A percentile compares a stretch with the other conserved stretches of the same genome.
phyloP scores from a whole-genome alignment of 2,797 vertebrate species.

The Avahi laniger region DNA sequence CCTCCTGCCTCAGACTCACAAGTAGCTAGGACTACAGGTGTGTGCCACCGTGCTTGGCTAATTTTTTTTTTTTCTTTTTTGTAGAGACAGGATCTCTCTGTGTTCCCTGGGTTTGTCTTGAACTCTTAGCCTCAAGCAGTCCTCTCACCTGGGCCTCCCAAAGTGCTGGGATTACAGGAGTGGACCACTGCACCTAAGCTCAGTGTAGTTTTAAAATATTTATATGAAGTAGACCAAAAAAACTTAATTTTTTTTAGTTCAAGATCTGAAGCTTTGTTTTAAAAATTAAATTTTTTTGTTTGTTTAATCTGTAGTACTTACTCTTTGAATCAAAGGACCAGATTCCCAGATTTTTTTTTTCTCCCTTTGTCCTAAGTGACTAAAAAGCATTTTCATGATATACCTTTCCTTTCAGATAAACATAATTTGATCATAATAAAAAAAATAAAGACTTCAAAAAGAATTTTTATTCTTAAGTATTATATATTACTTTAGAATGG shows the following conservation, averaged over 20 bases:
- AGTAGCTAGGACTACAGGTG: neutral
- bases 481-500: neutral
- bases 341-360: neutral
- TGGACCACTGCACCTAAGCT: neutral
- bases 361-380: neutral
- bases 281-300: neutral
- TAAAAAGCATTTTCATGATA: neutral
- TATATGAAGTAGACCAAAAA: neutral
- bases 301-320: neutral
- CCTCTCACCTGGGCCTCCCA: neutral
- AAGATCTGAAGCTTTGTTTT: neutral
- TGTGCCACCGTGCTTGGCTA: neutral
- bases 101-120: neutral
- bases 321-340: neutral
- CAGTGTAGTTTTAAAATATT: neutral
- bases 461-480: neutral
- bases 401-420: neutral
- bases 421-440: neutral
- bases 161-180: neutral
- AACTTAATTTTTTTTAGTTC: neutral
- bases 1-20: neutral
- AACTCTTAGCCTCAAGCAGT: neutral
- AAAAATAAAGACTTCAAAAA: neutral
- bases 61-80: neutral
- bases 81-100: neutral